Conservation (phyloP, 1,140 invertebrate genomes). For the Drosophila mauritiana region DNA sequence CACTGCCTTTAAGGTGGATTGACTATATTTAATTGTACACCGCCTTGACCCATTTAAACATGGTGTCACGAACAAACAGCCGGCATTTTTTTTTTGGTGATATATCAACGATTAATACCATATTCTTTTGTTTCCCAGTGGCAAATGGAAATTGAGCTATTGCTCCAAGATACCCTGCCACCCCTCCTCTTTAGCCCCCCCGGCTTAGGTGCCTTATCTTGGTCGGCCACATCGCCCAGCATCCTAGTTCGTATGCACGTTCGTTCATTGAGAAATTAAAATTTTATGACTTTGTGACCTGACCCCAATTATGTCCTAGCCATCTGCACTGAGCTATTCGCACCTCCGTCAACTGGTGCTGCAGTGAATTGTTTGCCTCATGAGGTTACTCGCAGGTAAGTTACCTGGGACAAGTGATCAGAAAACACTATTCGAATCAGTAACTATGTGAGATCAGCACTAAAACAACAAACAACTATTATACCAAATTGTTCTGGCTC, state of each 20-base stretch:
- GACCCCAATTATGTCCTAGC: constrained; percentile 39
- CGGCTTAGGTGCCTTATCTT: constrained; percentile 15
- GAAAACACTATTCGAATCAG: not conserved
- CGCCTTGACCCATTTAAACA: constrained; percentile 26
- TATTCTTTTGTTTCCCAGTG: constrained; percentile 3
- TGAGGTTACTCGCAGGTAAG: not conserved
- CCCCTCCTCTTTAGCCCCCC: not conserved
- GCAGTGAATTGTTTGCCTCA: not conserved
- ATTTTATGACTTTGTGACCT: constrained; percentile 55
- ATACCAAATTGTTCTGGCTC: constrained; percentile 24
- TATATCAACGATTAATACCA: constrained; percentile 1
- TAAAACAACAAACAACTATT: not conserved
- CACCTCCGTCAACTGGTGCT: constrained; percentile 5
- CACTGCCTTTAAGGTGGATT: constrained; percentile 12
- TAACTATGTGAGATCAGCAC: constrained; percentile 1
- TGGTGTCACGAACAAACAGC: not conserved
- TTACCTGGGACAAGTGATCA: not conserved
- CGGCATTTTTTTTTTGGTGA: not conserved
- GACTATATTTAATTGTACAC: not conserved
- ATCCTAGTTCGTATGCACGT: constrained; percentile 4
- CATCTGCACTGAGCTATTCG: not conserved
- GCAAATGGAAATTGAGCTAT: constrained; percentile 6
- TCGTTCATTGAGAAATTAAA: constrained; percentile 18
- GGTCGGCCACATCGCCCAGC: constrained; percentile 4
- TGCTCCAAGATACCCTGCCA: not conserved